Conservation (phyloP, 2,888 invertebrate species). For the Tanypteryx hageni region DNA sequence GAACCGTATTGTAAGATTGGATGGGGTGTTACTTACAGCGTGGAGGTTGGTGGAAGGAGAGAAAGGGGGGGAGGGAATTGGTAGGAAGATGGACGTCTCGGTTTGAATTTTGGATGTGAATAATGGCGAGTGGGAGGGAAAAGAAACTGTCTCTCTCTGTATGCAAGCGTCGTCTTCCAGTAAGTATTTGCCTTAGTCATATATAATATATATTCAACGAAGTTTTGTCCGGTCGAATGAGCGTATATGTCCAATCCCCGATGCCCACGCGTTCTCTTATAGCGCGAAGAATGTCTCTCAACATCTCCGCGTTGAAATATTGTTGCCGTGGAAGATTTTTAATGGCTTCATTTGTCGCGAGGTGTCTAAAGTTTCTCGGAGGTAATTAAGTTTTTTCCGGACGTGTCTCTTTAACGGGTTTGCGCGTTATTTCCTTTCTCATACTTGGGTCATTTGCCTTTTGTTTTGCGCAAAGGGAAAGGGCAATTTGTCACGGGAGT, state of each 20-base stretch:
- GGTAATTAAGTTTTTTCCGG: not conserved
- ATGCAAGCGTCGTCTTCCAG: conserved; percentile 36
- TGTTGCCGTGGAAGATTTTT: not conserved
- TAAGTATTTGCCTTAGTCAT: conserved; percentile 26
- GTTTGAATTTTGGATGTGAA: conserved; percentile 56
- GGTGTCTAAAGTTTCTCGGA: conserved; percentile 33
- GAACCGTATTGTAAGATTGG: conserved; percentile 47
- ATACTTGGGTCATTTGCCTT: not conserved
- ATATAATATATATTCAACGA: not conserved
- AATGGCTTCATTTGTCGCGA: conserved; percentile 39
- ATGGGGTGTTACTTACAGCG: not conserved
- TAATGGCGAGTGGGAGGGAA: conserved; percentile 33
- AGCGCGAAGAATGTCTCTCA: not conserved
- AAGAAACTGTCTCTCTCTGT: not conserved
- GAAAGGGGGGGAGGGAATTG: not conserved
- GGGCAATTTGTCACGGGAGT: conserved; percentile 5
- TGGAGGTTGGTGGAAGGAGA: not conserved
- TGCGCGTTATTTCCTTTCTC: not conserved
- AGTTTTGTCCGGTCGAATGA: conserved; percentile 35
- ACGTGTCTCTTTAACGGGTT: not conserved
- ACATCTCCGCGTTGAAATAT: conserved; percentile 12
- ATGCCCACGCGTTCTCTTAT: conserved; percentile 8
- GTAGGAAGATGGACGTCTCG: not conserved
- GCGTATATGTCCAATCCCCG: not conserved
- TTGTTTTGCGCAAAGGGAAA: not conserved